Evolutionary conservation across 2,888 invertebrate species (phyloP).

Genomic region (Metallyticus violacea): DNA sequence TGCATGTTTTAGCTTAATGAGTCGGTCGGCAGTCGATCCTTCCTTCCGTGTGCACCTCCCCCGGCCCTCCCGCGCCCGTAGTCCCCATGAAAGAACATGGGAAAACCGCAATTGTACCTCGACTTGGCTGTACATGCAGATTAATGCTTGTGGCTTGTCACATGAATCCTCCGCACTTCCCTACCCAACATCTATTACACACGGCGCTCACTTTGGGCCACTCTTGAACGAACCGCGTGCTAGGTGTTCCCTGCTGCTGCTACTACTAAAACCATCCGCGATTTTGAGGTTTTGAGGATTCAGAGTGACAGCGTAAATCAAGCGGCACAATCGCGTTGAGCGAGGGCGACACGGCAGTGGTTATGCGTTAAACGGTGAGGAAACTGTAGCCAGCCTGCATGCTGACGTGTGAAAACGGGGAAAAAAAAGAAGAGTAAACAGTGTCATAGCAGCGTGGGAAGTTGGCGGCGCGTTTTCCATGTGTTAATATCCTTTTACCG

Average conservation of each 20-base stretch:
- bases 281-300: background rate
- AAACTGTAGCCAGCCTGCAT: background rate
- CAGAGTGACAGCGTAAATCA: background rate
- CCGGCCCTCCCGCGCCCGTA: background rate
- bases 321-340: background rate
- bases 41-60: background rate
- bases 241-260: background rate
- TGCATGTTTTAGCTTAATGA: background rate
- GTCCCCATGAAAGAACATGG: background rate
- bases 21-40: background rate
- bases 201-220: background rate
- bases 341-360: background rate
- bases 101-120: background rate
- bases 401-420: background rate
- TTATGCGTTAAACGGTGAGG: background rate
- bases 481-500: no score
- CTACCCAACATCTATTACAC: background rate
- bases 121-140: background rate
- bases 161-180: background rate
- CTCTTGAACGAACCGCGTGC: background rate
- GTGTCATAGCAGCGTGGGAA: no score
- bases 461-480: no score
- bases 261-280: background rate
- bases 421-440: no score
- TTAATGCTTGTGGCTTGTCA: constrained; percentile 1